These are phyloP conservation scores for Diogma glabrata DNA, from an alignment of 2,888 invertebrate genomes.

Conservation along the genomic window DNA sequence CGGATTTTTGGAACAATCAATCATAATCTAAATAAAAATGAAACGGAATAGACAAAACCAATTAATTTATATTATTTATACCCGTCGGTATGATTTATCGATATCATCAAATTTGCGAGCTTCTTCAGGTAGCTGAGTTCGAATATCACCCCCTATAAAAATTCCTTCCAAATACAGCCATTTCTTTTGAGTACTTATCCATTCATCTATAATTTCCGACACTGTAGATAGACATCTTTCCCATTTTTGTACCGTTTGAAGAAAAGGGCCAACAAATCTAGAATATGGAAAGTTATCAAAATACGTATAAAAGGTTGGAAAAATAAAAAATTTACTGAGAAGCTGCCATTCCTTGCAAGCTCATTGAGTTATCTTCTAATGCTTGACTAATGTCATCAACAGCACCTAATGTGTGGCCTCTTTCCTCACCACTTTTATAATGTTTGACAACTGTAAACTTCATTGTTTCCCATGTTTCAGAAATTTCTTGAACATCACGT, in stretches of 20 bases:
- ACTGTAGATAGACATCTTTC: conserved; percentile 68
- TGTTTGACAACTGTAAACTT: conserved; percentile 54
- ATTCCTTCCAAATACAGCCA: conserved; percentile 91
- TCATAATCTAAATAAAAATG: conserved; percentile 54
- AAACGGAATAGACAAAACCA: background rate
- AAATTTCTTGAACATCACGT: conserved; percentile 71
- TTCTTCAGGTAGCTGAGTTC: conserved; percentile 76
- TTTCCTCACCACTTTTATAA: conserved; percentile 60
- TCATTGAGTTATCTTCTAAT: conserved; percentile 82
- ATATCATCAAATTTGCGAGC: conserved; percentile 84
- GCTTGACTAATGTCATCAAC: conserved; percentile 72
- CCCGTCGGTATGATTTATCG: conserved; percentile 66
- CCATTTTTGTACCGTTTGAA: conserved; percentile 72
- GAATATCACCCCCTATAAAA: conserved; percentile 81
- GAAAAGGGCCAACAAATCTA: conserved; percentile 81
- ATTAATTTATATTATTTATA: conserved; percentile 26
- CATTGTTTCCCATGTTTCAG: conserved; percentile 59
- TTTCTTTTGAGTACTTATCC: conserved; percentile 76
- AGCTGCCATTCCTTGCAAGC: conserved; percentile 81
- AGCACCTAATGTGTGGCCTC: conserved; percentile 67
- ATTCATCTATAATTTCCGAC: conserved; percentile 77
- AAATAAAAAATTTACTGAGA: conserved; percentile 47
- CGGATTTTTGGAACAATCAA: conserved; percentile 67
- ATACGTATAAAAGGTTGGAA: background rate
- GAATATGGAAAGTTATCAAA: conserved; percentile 17